These are phyloP conservation scores for Schizaphis graminum DNA, from an alignment of 2,888 invertebrate species.

Conservation along the genomic window DNA sequence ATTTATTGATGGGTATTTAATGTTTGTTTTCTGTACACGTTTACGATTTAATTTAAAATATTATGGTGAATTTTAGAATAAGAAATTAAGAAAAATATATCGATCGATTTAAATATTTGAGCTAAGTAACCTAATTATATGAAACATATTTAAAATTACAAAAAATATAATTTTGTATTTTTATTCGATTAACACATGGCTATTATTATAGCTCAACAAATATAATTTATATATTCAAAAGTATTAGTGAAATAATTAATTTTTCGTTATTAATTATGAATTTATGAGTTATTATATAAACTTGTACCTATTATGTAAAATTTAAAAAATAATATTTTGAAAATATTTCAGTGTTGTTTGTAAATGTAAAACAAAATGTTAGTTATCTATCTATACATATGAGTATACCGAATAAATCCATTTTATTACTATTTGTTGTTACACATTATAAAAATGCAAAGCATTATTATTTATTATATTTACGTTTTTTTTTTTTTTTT, in stretches of 20 bases:
- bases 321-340: neutral
- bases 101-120: neutral
- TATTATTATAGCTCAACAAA: too few species aligned
- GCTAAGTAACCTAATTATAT: neutral
- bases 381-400: neutral
- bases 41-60: neutral
- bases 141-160: neutral
- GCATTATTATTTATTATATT: neutral
- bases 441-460: neutral
- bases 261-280: too few species aligned
- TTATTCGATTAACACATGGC: too few species aligned
- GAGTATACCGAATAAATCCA: neutral
- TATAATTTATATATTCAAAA: neutral
- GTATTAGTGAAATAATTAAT: neutral
- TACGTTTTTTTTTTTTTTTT: too few species aligned
- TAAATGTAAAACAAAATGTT: neutral
- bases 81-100: neutral
- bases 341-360: neutral
- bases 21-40: neutral
- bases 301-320: neutral
- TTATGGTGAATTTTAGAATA: neutral
- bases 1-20: neutral
- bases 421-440: neutral
- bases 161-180: too few species aligned
- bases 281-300: neutral